These are phyloP conservation scores for Drosophila dives DNA, from an alignment of 2,888 invertebrate species.

Conservation along the genomic window DNA sequence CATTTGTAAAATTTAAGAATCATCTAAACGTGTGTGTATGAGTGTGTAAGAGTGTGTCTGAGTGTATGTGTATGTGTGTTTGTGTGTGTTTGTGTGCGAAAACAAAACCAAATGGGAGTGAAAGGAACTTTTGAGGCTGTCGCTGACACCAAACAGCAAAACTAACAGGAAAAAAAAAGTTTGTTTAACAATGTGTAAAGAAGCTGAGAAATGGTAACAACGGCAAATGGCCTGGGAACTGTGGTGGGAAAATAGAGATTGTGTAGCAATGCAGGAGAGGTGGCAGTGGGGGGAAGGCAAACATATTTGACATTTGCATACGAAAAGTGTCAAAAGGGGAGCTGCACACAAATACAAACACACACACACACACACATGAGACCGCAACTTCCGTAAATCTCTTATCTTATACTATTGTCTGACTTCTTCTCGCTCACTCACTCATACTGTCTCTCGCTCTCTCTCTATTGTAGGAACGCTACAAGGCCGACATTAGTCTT, in stretches of 20 bases:
- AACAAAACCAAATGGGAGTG: conserved; percentile 31
- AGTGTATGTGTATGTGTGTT: conserved; percentile 28
- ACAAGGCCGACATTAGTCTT: conserved; percentile 96
- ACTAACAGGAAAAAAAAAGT: conserved; percentile 60
- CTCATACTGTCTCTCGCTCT: no score
- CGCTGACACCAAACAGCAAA: conserved; percentile 67
- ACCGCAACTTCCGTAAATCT: conserved; percentile 55
- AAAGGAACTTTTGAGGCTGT: conserved; percentile 65
- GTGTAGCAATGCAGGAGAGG: not conserved
- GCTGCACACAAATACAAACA: conserved; percentile 23
- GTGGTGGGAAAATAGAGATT: not conserved
- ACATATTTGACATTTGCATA: conserved; percentile 78
- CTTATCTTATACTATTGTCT: conserved; percentile 58
- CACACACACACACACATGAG: conserved; percentile 16
- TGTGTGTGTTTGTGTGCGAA: conserved; percentile 27
- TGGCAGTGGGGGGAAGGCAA: conserved; percentile 36
- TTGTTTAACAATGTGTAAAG: conserved; percentile 71
- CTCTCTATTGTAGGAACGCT: conserved; percentile 90
- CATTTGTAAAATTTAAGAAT: conserved; percentile 75
- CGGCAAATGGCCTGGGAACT: conserved; percentile 29
- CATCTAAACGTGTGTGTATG: conserved; percentile 56
- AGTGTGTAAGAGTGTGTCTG: not conserved
- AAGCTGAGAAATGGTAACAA: conserved; percentile 45
- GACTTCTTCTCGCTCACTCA: conserved; percentile 1
- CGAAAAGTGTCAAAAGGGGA: conserved; percentile 68